Evolutionary conservation across 1,140 invertebrate genomes (phyloP).

Genomic region (Lordiphosa clarofinis): DNA sequence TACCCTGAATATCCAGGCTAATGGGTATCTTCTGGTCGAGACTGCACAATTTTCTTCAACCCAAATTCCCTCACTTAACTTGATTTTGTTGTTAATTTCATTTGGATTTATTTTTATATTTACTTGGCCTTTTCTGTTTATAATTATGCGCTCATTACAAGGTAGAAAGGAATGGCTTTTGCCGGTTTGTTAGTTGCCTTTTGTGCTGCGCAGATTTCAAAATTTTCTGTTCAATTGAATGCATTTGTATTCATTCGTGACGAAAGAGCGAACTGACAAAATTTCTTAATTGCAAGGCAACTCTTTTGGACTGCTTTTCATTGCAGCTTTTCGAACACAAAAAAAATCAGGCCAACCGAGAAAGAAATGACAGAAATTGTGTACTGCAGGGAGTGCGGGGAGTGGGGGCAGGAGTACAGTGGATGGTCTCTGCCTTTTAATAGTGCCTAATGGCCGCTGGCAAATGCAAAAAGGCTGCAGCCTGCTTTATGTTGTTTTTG

Average conservation of each 20-base stretch:
- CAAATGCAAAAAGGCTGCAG: slow-evolving; percentile 50
- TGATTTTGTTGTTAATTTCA: too few relatives aligned
- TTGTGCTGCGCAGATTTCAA: neutral
- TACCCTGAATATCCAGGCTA: too few relatives aligned
- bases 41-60: too few relatives aligned
- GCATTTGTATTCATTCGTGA: slow-evolving; percentile 66
- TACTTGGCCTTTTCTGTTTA: slow-evolving; percentile 5
- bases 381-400: slow-evolving; percentile 16
- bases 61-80: too few relatives aligned
- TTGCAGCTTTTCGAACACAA: slow-evolving; percentile 34
- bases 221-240: slow-evolving; percentile 65
- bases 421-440: slow-evolving; percentile 25
- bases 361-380: slow-evolving; percentile 25
- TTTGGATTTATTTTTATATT: neutral
- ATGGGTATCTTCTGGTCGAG: too few relatives aligned
- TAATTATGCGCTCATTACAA: too few relatives aligned
- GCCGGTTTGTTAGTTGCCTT: slow-evolving; percentile 7
- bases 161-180: slow-evolving; percentile 8
- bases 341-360: slow-evolving; percentile 16
- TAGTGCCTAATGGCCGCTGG: slow-evolving; percentile 64
- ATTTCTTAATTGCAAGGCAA: slow-evolving; percentile 69
- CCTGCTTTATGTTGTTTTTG: slow-evolving; percentile 24
- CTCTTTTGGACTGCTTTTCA: slow-evolving; percentile 55
- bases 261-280: slow-evolving; percentile 59
- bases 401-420: neutral